phyloP scores from a whole-genome alignment of 2,888 invertebrate genomes.

The Gerris lacustris region DNA sequence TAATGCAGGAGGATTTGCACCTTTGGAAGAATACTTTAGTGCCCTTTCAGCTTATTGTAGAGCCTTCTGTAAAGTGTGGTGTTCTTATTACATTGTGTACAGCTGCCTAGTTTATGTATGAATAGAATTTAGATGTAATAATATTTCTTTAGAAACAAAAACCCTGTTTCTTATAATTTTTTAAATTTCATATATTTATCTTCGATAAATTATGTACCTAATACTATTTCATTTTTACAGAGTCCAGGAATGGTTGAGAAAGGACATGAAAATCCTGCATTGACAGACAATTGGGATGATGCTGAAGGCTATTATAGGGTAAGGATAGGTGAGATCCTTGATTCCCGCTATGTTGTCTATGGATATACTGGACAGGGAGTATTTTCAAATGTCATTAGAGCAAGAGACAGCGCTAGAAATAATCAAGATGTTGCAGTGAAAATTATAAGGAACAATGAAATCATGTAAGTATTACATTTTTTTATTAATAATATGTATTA shows the following conservation, averaged over 20 bases:
- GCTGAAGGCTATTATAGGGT: constrained; percentile 98
- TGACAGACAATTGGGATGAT: constrained; percentile 99
- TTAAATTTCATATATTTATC: too few species aligned
- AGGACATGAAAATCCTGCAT: constrained; percentile 65
- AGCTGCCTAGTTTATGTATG: too few species aligned
- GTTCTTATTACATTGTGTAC: too few species aligned
- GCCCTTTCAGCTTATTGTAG: too few species aligned
- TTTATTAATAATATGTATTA: background rate
- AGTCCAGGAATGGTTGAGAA: constrained; percentile 51
- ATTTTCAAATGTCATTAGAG: constrained; percentile 92
- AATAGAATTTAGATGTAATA: too few species aligned
- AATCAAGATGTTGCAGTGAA: constrained; percentile 91
- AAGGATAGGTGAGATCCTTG: constrained; percentile 84
- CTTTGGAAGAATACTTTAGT: too few species aligned
- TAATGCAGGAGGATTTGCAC: too few species aligned
- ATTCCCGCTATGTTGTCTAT: constrained; percentile 84
- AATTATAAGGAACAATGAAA: constrained; percentile 96
- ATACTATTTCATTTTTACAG: constrained; percentile 36
- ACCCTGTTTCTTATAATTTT: too few species aligned
- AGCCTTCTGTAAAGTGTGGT: too few species aligned
- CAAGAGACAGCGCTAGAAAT: constrained; percentile 76
- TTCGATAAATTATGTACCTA: too few species aligned
- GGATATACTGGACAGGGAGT: constrained; percentile 98
- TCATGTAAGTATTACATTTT: constrained; percentile 65
- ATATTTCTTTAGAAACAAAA: too few species aligned